Conservation (phyloP, 2,888 invertebrate genomes). For the Phengaris alcon region DNA sequence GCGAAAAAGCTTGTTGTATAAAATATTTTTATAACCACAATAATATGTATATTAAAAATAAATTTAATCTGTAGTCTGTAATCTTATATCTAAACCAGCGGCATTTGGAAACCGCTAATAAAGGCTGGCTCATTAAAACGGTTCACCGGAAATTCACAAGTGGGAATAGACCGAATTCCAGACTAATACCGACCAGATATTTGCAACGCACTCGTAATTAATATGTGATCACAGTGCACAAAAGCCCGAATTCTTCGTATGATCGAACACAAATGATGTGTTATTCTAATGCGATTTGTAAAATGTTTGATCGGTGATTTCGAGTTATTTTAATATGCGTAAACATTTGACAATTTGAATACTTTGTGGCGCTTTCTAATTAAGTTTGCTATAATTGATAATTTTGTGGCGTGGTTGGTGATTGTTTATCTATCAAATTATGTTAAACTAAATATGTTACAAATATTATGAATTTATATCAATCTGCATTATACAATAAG, state of each 20-base stretch:
- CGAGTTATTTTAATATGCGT: constrained; percentile 6
- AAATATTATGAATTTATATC: no score
- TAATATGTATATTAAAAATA: no score
- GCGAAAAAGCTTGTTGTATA: no score
- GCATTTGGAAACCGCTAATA: constrained; percentile 36
- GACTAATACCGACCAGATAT: constrained; percentile 46
- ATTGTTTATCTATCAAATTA: neutral
- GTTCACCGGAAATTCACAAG: constrained; percentile 43
- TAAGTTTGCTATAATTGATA: neutral
- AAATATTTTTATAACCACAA: no score
- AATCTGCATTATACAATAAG: no score
- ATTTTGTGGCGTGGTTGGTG: neutral
- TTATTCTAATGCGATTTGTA: constrained; percentile 25
- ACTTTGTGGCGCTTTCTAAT: neutral
- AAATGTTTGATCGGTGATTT: neutral
- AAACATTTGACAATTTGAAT: neutral
- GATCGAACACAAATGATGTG: constrained; percentile 40
- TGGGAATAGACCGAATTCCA: constrained; percentile 40
- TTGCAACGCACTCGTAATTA: constrained; percentile 54
- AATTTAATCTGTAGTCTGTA: neutral
- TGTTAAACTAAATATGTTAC: no score
- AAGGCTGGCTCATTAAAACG: constrained; percentile 43
- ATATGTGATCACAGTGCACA: constrained; percentile 54
- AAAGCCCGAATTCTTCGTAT: constrained; percentile 47
- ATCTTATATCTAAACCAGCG: constrained; percentile 4